Evolutionary conservation across 2,797 vertebrate genomes (phyloP), one percentile per base, ranked within the genome.

Genomic region (Pterois miles): DNA sequence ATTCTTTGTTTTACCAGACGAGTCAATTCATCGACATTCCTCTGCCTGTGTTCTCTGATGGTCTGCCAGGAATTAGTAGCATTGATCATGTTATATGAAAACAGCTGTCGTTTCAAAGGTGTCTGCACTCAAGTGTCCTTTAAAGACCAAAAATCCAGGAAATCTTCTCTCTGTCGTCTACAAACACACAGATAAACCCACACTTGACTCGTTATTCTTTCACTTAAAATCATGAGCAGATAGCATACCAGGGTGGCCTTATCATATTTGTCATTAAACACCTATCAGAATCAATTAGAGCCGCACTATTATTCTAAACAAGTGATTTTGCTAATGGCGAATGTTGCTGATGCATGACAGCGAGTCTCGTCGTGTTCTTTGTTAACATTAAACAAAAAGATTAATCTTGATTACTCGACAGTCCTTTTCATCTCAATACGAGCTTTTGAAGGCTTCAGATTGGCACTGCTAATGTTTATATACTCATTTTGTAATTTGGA

Each of bases 211-310:
- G 34, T 70, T 81, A 34, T 70, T 63, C 65, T 71, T 75, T 29
- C 13, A 40, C 52, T 76, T 71, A 50, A 48, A 81, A 81, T 67
- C 60, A 69, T 23, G 6, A 86, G 70, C 77, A 80, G 29, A 78
- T 38, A 76, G 66, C 54, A 3, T 22, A 59, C 64, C 27, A 6
- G 34, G 33, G 82, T 56, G 72, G 72, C 66, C 81, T 59, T 78
- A 71, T 87, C 74, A 76, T 71, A 84, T 86, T 81, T 38, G 33
- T 82, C 80, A 88, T 93, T 93, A 90, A 92, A 91, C 78, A 84
- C 80, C 58, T 72, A 88, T 93, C 83, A 90, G 73, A 77, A 69
- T 82, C 71, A 84, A 89, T 90, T 89, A 81, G 62, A 50, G 66
- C 76, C 8, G 27, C 64, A 8, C 38, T 43, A 64, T 56, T 46